Percentiles rank a stretch among this genome's conserved stretches.
Conservation (phyloP, 2,888 invertebrate genomes). For the Argyra leucocephala region DNA sequence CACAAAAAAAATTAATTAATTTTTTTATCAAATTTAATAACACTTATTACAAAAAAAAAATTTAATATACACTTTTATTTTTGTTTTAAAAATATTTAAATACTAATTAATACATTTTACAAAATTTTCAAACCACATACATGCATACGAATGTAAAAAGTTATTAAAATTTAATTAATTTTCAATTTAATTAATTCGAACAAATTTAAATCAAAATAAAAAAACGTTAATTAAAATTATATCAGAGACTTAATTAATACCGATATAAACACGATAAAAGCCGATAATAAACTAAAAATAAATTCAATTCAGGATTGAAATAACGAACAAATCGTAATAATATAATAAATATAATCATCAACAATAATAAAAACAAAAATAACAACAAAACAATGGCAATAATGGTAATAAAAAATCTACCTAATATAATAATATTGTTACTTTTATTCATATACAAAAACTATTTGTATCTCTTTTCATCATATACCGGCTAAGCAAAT, state of each 20-base stretch:
- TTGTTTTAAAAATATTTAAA: too few relatives aligned
- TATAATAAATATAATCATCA: not conserved
- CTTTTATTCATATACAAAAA: not conserved
- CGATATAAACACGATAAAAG: not conserved
- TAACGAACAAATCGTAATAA: not conserved
- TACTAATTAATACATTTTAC: too few relatives aligned
- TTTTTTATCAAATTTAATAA: too few relatives aligned
- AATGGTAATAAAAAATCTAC: constrained; percentile 1
- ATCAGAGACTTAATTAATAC: not conserved
- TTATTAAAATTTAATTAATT: not conserved
- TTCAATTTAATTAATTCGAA: not conserved
- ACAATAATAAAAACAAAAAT: not conserved
- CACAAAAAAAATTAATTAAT: too few relatives aligned
- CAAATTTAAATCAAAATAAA: not conserved
- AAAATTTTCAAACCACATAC: too few relatives aligned
- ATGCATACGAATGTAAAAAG: too few relatives aligned
- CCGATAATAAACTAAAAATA: constrained; percentile 6
- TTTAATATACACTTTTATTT: too few relatives aligned
- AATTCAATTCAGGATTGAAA: constrained; percentile 3
- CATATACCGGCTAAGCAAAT: not conserved
- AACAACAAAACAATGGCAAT: not conserved
- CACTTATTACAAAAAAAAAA: too few relatives aligned
- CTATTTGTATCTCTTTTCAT: not conserved
- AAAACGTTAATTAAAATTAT: too few relatives aligned
- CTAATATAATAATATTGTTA: not conserved